Conservation (phyloP, 2,113 vertebrate genomes). For the Chloropsis cyanopogon region DNA sequence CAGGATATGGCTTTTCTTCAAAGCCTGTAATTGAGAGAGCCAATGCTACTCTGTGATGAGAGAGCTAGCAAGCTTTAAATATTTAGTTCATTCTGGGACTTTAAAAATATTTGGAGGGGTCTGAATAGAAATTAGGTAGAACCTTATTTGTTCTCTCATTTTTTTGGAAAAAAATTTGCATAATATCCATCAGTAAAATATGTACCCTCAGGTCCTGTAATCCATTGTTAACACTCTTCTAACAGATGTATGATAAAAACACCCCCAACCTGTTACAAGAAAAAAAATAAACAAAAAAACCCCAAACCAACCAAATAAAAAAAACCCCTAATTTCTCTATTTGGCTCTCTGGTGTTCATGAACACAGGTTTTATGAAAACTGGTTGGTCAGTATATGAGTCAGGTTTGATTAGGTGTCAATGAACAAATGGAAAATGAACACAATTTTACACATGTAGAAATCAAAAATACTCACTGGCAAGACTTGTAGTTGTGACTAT, state of each 20-base stretch:
- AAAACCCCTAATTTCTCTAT: neutral
- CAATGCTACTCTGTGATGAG: neutral
- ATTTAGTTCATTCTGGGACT: neutral
- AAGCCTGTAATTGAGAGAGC: neutral
- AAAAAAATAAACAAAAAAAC: neutral
- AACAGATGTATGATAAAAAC: neutral
- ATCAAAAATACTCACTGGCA: neutral
- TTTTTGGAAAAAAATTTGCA: neutral
- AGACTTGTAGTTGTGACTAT: neutral
- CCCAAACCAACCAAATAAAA: too few species aligned
- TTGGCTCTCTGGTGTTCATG: neutral
- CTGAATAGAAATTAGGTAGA: neutral
- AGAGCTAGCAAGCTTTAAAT: neutral
- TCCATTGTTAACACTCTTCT: neutral
- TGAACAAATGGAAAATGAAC: neutral
- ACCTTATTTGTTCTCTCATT: neutral
- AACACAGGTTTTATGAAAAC: neutral
- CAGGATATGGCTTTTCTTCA: neutral
- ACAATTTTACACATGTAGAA: neutral
- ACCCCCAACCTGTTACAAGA: neutral
- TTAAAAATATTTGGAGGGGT: neutral
- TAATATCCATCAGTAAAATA: neutral
- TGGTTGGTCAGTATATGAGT: neutral
- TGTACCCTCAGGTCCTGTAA: neutral
- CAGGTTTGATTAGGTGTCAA: neutral